Percentiles rank a stretch among this genome's conserved stretches.
phyloP scores from a whole-genome alignment of 2,888 invertebrate species.

The Venustoraphidia nigricollis region DNA sequence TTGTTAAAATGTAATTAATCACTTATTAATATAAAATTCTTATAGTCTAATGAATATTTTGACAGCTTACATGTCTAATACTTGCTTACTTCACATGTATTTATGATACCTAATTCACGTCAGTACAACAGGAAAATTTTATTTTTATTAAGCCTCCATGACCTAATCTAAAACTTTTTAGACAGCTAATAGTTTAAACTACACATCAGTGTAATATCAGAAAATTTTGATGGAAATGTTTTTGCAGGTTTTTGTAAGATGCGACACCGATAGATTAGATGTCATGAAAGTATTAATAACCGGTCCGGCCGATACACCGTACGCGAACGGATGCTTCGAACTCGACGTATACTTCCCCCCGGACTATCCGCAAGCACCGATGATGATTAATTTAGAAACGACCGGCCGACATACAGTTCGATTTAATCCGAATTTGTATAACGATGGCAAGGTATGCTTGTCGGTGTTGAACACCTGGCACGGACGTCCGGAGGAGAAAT shows the following conservation, averaged over 20 bases:
- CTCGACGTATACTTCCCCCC: conserved; percentile 84
- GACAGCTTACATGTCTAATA: too few relatives aligned
- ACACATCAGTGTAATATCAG: background rate
- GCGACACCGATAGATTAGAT: conserved; percentile 85
- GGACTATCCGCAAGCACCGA: conserved; percentile 51
- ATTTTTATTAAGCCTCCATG: too few relatives aligned
- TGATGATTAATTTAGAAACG: conserved; percentile 82
- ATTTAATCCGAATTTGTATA: conserved; percentile 87
- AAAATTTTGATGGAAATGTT: background rate
- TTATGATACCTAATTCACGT: too few relatives aligned
- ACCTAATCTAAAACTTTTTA: too few relatives aligned
- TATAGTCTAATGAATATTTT: too few relatives aligned
- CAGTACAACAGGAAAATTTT: too few relatives aligned
- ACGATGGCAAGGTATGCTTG: conserved; percentile 90
- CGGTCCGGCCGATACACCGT: conserved; percentile 82
- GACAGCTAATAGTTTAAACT: too few relatives aligned
- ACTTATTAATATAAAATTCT: too few relatives aligned
- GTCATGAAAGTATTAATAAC: conserved; percentile 94
- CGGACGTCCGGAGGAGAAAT: conserved; percentile 90
- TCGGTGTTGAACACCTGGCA: conserved; percentile 95
- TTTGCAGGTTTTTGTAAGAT: conserved; percentile 68
- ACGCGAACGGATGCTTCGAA: conserved; percentile 83
- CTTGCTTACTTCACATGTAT: too few relatives aligned
- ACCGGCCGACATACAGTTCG: conserved; percentile 78
- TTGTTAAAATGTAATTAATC: too few relatives aligned